Conservation (phyloP, 2,797 vertebrate genomes). For the Rhinella marina region DNA sequence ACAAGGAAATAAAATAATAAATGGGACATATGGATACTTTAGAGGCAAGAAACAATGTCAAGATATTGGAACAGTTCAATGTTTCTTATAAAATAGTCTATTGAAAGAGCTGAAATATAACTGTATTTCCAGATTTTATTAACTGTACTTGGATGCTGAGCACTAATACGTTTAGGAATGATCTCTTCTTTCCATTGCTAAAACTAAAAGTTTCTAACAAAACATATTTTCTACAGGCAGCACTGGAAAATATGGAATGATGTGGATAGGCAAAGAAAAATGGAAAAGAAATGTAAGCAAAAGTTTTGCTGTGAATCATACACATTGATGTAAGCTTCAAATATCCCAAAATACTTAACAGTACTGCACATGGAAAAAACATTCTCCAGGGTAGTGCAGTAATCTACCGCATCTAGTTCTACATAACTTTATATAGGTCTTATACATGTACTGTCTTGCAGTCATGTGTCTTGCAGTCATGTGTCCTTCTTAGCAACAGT, state of each 20-base stretch:
- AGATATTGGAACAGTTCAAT: background rate
- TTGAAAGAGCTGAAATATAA: background rate
- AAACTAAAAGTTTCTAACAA: background rate
- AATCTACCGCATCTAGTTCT: background rate
- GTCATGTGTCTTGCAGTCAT: too few relatives aligned
- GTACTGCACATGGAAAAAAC: too few relatives aligned
- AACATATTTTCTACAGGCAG: background rate
- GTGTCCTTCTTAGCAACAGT: too few relatives aligned
- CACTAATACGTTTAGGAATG: conserved; percentile 13
- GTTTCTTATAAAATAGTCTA: background rate
- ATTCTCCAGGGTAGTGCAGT: background rate
- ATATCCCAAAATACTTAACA: background rate
- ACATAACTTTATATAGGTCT: background rate
- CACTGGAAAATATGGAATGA: background rate
- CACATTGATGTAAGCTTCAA: too few relatives aligned
- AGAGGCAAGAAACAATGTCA: background rate
- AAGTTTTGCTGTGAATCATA: background rate
- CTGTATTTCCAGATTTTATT: conserved; percentile 1
- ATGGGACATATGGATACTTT: conserved; percentile 23
- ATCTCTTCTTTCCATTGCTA: conserved; percentile 15
- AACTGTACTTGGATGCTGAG: background rate
- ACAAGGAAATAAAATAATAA: conserved; percentile 2
- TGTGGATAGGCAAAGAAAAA: background rate
- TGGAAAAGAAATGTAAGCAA: background rate
- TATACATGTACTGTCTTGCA: background rate